These are phyloP conservation scores for Hydrolagus colliei DNA, from an alignment of 2,797 vertebrate species.

Conservation along the genomic window DNA sequence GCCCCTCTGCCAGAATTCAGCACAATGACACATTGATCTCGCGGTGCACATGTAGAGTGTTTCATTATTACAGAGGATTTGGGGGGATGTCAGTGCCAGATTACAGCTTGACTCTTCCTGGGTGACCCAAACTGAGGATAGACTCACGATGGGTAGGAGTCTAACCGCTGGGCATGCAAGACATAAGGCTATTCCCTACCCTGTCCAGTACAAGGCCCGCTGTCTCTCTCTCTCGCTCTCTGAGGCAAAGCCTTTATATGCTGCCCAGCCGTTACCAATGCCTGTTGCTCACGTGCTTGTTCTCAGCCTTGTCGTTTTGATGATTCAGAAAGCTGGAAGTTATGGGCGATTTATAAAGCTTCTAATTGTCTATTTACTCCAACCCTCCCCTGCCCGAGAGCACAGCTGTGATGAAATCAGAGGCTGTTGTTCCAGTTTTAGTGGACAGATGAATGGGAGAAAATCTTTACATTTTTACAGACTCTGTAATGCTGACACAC, in stretches of 20 bases:
- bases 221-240: too few species aligned
- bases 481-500: too few species aligned
- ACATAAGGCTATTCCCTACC: too few species aligned
- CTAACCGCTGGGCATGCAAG: too few species aligned
- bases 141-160: too few species aligned
- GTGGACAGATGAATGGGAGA: too few species aligned
- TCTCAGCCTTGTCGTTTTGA: slow-evolving; percentile 21
- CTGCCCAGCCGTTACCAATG: too few species aligned
- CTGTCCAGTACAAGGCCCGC: too few species aligned
- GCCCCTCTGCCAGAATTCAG: slow-evolving; percentile 32
- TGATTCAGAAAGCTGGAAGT: slow-evolving; percentile 50
- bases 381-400: slow-evolving; percentile 56
- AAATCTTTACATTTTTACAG: too few species aligned
- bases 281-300: too few species aligned
- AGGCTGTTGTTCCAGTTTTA: slow-evolving; percentile 55
- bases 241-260: too few species aligned
- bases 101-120: background rate
- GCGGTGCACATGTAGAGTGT: background rate
- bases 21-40: slow-evolving; percentile 33
- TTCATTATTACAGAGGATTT: background rate
- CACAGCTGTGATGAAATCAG: slow-evolving; percentile 77
- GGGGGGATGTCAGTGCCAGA: background rate
- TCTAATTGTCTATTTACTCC: slow-evolving; percentile 69
- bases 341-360: slow-evolving; percentile 60
- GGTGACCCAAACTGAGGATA: background rate